phyloP scores from a whole-genome alignment of 2,888 invertebrate species.

The Calameuta idolon region DNA sequence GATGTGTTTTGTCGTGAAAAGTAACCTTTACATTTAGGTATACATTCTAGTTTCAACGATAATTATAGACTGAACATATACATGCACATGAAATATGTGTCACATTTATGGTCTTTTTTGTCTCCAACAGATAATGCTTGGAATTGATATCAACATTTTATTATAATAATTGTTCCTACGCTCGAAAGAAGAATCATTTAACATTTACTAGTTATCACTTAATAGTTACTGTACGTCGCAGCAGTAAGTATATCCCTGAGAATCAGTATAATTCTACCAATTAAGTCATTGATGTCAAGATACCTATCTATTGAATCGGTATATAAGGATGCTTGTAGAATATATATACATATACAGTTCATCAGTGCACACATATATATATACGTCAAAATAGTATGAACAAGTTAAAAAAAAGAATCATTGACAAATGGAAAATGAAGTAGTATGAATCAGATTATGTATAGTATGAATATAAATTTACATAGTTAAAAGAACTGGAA shows the following conservation, averaged over 20 bases:
- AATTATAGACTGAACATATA: not conserved
- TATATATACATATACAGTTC: too few species aligned
- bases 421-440: not conserved
- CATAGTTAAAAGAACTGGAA: not conserved
- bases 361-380: not conserved
- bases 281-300: too few species aligned
- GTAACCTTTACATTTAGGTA: not conserved
- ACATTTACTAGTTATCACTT: not conserved
- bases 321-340: too few species aligned
- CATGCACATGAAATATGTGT: not conserved
- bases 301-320: too few species aligned
- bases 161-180: not conserved
- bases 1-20: not conserved
- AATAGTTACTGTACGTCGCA: not conserved
- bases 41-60: not conserved
- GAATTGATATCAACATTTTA: not conserved
- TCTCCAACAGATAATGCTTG: not conserved
- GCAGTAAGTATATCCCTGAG: not conserved
- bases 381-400: not conserved
- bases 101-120: not conserved
- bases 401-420: not conserved
- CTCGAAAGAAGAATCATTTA: not conserved
- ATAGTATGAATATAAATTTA: not conserved
- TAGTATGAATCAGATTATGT: not conserved
- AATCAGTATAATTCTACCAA: not conserved